Evolutionary conservation across 2,888 invertebrate genomes (phyloP), one percentile per base, ranked within the genome.

Genomic region (Campoletis raptor): DNA sequence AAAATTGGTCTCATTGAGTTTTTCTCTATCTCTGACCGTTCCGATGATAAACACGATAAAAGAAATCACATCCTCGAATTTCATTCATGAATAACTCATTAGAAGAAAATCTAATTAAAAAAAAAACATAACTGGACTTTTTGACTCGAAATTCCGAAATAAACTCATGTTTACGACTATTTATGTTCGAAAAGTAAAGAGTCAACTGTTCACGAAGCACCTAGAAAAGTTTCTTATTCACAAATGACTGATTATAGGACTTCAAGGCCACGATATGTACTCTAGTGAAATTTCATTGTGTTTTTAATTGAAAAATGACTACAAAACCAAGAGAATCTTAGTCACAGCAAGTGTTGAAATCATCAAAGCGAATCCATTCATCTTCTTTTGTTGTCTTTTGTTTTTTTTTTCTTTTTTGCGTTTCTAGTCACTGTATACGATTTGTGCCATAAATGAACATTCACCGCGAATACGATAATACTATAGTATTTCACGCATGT

Each of bases 371-470:
- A 61, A 45, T 69, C 24, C 45, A 70, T 36, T 36, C 30, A n/a
- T 72, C 18, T 72, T 52, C 36, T 30, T 36, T 15, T 52, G 36
- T 36, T 72, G 2, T 30, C n/a, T 15, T 18, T 52, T 18, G 7
- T 52, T 30, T 48, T 8, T 6, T 52, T 36, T 48, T 36, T 36
- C 40, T 81, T 74, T 66, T 45, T 76, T 37, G 15, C 30, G 61
- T 61, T 61, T 30, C 15, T 61, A 30, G 30, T 30, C 30, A 30
- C 61, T 30, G 30, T 30, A 10, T 61, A 52, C 64, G 82, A 77
- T 77, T 69, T 61, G 40, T 61, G 61, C 52, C 69, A 30, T 64
- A 24, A 72, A 83, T 78, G 52, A 80, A 83, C 36, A 66, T 52
- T 7, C 54, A 52, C 54, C 54, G 24, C n/a, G 52, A 61, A 67